These are phyloP conservation scores for Drosophila suboccidentalis DNA, from an alignment of 2,888 invertebrate genomes.

Conservation along the genomic window DNA sequence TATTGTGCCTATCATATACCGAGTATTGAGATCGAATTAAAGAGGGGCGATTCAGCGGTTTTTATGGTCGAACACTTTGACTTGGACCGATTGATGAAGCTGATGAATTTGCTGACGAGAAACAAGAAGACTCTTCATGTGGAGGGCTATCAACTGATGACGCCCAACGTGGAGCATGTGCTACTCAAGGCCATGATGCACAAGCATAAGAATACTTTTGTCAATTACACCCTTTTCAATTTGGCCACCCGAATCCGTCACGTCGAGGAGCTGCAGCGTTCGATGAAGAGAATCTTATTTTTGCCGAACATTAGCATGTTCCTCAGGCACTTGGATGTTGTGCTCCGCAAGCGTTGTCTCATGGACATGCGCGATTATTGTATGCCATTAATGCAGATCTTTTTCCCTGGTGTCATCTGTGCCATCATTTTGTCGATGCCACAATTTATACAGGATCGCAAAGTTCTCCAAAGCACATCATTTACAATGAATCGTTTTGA, in stretches of 20 bases:
- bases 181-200: constrained; percentile 86
- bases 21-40: constrained; percentile 91
- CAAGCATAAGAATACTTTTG: background rate
- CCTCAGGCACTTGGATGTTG: constrained; percentile 23
- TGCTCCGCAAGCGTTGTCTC: constrained; percentile 30
- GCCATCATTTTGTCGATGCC: constrained; percentile 22
- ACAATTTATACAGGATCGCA: background rate
- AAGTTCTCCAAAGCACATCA: fast-evolving
- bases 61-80: constrained; percentile 91
- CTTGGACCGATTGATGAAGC: constrained; percentile 87
- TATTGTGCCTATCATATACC: constrained; percentile 86
- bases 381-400: constrained; percentile 40
- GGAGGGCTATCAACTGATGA: constrained; percentile 91
- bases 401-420: constrained; percentile 37
- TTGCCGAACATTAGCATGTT: background rate
- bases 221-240: constrained; percentile 1
- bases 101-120: constrained; percentile 89
- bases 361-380: constrained; percentile 32
- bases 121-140: constrained; percentile 87
- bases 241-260: constrained; percentile 18
- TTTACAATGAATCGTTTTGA: constrained; percentile 12
- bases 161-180: constrained; percentile 94
- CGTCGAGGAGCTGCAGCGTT: constrained; percentile 4
- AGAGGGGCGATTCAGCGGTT: constrained; percentile 91
- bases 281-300: background rate